These are phyloP conservation scores for Psilopogon haemacephalus DNA, from an alignment of 2,113 vertebrate genomes.

Conservation along the genomic window DNA sequence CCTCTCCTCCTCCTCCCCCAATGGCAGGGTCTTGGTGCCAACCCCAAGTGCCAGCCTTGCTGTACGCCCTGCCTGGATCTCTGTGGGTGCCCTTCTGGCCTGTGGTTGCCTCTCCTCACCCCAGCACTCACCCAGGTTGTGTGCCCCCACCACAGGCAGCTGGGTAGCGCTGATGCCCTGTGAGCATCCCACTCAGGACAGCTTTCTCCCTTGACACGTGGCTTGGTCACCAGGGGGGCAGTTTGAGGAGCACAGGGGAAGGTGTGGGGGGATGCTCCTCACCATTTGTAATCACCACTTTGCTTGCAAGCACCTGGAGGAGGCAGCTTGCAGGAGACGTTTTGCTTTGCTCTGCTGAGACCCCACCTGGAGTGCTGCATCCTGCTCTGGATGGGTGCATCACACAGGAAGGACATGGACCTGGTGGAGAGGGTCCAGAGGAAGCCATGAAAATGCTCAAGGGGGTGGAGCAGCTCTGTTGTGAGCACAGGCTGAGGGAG, in stretches of 20 bases:
- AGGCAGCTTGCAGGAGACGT: neutral
- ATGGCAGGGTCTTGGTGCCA: neutral
- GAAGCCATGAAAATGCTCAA: too few relatives aligned
- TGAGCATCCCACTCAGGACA: neutral
- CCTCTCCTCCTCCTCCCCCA: neutral
- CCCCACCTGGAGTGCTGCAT: too few relatives aligned
- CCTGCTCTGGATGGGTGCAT: too few relatives aligned
- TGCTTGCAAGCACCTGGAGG: neutral
- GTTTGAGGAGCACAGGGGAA: neutral
- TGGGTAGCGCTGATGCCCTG: accelerated
- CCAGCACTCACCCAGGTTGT: accelerated
- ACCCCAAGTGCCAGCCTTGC: neutral
- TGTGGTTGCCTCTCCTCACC: neutral
- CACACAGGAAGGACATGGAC: too few relatives aligned
- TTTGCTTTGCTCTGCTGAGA: too few relatives aligned
- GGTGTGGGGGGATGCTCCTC: too few relatives aligned
- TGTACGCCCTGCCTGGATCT: neutral
- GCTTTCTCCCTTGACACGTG: neutral
- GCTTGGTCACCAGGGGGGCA: accelerated
- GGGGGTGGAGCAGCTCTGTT: too few relatives aligned
- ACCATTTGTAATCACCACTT: neutral
- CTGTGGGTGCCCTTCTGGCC: neutral
- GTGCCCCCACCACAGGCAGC: neutral
- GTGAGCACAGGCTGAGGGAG: too few relatives aligned
- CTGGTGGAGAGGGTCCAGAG: too few relatives aligned